Conservation (phyloP, 1,140 invertebrate species). For the Melipona quadrifasciata region DNA sequence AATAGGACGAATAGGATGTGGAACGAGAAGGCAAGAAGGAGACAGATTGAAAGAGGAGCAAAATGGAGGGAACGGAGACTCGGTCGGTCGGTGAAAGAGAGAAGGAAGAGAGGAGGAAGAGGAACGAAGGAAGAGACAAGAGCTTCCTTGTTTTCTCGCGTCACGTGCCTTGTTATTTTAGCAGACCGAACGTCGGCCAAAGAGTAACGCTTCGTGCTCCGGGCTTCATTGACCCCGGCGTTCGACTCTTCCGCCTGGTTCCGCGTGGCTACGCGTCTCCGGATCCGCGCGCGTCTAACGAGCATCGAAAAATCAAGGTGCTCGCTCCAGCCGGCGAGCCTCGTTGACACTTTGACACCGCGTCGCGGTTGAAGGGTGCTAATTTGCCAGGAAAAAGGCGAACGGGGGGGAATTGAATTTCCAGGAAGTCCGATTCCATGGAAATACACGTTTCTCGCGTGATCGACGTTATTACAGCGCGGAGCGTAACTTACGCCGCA, state of each 20-base stretch:
- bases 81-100: conserved; percentile 49
- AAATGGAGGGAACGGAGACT: conserved; percentile 30
- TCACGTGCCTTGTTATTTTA: conserved; percentile 67
- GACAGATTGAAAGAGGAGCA: background rate
- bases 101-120: conserved; percentile 56
- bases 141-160: conserved; percentile 72
- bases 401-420: background rate
- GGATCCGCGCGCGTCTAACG: conserved; percentile 1
- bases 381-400: conserved; percentile 11
- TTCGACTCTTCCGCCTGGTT: conserved; percentile 23
- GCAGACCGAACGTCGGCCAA: conserved; percentile 38
- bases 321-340: background rate
- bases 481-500: background rate
- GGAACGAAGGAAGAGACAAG: conserved; percentile 62
- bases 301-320: conserved; percentile 34
- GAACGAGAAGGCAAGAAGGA: background rate
- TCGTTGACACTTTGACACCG: conserved; percentile 34
- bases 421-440: background rate
- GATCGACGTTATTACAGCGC: background rate
- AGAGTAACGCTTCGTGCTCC: conserved; percentile 56
- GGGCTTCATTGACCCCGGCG: conserved; percentile 58
- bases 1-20: background rate
- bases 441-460: background rate
- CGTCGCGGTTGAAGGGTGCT: conserved; percentile 1
- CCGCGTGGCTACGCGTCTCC: background rate